These are phyloP conservation scores for Helicoverpa assulta DNA, from an alignment of 2,888 invertebrate genomes.

Conservation along the genomic window DNA sequence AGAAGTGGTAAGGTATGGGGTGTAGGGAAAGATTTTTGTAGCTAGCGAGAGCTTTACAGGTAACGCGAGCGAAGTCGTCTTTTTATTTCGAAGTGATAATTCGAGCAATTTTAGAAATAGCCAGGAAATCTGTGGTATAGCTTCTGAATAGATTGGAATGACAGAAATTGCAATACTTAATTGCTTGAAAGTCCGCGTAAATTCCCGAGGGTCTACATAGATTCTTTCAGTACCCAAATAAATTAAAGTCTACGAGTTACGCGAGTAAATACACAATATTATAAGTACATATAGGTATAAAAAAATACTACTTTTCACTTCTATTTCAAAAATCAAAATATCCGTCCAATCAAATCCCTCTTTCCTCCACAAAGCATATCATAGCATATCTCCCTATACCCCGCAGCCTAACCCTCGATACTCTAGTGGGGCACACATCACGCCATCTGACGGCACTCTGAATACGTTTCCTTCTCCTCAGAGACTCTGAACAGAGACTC, in stretches of 20 bases:
- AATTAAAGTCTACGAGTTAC: too few species aligned
- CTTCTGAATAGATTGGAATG: too few species aligned
- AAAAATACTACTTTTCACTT: too few species aligned
- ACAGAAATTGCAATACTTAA: too few species aligned
- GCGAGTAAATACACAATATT: too few species aligned
- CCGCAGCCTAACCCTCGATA: conserved; percentile 62
- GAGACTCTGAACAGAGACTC: conserved; percentile 61
- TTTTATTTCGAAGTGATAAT: too few species aligned
- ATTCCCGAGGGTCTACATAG: too few species aligned
- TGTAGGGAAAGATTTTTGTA: conserved; percentile 45
- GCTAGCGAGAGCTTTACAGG: conserved; percentile 30
- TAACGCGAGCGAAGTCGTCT: neutral
- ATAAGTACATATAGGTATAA: too few species aligned
- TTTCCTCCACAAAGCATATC: neutral
- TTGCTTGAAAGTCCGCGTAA: too few species aligned
- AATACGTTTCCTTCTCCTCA: conserved; percentile 68
- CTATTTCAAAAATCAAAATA: neutral
- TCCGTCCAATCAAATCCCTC: neutral
- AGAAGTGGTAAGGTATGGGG: conserved; percentile 55
- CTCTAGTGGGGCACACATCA: conserved; percentile 65
- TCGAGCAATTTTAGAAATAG: too few species aligned
- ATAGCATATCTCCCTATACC: neutral
- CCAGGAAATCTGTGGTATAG: too few species aligned
- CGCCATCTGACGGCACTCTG: conserved; percentile 62
- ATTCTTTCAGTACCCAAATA: too few species aligned